Evolutionary conservation across 2,797 vertebrate species (phyloP).

Genomic region (Gallinago solitaria): DNA sequence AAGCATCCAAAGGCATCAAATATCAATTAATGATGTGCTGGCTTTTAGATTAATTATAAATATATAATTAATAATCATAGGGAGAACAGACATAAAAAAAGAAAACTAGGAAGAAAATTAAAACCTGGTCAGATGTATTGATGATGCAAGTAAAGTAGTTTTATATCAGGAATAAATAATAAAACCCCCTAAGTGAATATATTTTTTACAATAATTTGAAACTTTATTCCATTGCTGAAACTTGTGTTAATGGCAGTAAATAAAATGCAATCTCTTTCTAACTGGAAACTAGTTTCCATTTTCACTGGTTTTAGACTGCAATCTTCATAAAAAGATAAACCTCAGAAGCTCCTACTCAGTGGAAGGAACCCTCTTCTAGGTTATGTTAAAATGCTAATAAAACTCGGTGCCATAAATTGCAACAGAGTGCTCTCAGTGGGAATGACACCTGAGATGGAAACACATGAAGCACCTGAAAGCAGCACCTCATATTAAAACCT

Average conservation of each 20-base stretch:
- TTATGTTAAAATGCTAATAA: neutral
- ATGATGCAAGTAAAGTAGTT: neutral
- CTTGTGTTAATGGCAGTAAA: neutral
- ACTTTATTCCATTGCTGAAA: neutral
- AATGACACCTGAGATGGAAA: neutral
- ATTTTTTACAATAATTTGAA: neutral
- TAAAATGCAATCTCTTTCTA: neutral
- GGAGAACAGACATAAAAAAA: neutral
- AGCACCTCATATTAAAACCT: neutral
- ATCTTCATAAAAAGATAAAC: neutral
- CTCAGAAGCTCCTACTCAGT: neutral
- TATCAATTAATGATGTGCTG: conserved; percentile 3
- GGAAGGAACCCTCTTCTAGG: neutral
- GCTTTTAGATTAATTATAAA: neutral
- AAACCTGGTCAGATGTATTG: neutral
- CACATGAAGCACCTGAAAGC: neutral
- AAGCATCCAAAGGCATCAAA: neutral
- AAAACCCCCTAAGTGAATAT: neutral
- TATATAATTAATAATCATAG: neutral
- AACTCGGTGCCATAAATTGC: neutral
- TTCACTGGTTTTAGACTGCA: neutral
- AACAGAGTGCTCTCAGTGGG: neutral
- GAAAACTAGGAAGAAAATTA: neutral
- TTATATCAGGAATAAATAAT: neutral
- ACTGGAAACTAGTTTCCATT: neutral